Conservation (phyloP, 2,113 vertebrate genomes). For the Cyanoramphus novaezelandiae region DNA sequence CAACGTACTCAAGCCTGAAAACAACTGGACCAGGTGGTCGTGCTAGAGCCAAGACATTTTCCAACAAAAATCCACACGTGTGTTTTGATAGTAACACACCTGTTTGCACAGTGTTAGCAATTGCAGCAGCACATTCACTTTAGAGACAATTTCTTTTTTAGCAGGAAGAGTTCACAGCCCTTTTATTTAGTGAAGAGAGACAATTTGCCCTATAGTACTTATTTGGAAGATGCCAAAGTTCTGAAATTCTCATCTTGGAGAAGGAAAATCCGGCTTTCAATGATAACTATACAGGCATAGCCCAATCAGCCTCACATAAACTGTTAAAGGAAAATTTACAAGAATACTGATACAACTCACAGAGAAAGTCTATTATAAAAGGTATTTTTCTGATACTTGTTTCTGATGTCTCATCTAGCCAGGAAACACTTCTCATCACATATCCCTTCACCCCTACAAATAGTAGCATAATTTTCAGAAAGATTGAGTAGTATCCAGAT, state of each 20-base stretch:
- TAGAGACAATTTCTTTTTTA: background rate
- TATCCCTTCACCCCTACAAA: background rate
- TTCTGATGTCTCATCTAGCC: background rate
- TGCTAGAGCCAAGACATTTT: background rate
- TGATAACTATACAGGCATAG: background rate
- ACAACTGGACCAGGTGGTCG: background rate
- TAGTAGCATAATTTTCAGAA: background rate
- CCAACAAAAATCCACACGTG: background rate
- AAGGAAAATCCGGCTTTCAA: background rate
- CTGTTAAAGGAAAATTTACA: background rate
- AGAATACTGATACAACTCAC: background rate
- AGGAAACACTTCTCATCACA: background rate
- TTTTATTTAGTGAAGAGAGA: background rate
- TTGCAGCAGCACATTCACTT: background rate
- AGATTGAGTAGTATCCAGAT: background rate
- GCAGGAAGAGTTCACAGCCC: background rate
- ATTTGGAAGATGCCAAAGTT: background rate
- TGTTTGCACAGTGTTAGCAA: background rate
- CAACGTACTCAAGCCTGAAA: background rate
- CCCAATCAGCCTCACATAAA: background rate
- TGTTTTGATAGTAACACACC: background rate
- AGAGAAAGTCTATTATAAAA: background rate
- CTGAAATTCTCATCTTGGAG: background rate
- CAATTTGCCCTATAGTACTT: background rate
- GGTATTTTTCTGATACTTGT: background rate